Evolutionary conservation across 2,797 vertebrate genomes (phyloP).

Genomic region (Labroides dimidiatus): DNA sequence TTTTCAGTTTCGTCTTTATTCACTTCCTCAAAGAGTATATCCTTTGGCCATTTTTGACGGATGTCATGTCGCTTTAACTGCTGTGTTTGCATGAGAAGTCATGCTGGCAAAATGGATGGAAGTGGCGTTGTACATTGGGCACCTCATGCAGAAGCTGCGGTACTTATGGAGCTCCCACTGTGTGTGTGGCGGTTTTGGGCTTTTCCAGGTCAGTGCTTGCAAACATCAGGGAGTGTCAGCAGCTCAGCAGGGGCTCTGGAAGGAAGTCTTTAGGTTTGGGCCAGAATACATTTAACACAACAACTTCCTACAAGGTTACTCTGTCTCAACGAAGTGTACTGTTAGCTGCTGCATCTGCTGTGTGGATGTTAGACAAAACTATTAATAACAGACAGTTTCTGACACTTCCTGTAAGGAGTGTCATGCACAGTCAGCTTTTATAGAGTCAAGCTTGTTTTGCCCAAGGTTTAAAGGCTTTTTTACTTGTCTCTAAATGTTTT

Average conservation of each 20-base stretch:
- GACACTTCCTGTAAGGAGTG: neutral
- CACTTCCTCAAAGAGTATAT: slow-evolving; percentile 9
- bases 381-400: slow-evolving; percentile 1
- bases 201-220: slow-evolving; percentile 73
- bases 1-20: slow-evolving; percentile 31
- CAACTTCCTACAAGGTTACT: slow-evolving; percentile 41
- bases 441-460: no score
- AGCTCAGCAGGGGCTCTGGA: slow-evolving; percentile 57
- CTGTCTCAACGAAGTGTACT: slow-evolving; percentile 7
- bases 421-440: no score
- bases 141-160: slow-evolving; percentile 33
- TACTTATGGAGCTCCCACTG: slow-evolving; percentile 38
- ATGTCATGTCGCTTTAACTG: slow-evolving; percentile 12
- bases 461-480: no score
- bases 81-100: slow-evolving; percentile 21
- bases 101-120: slow-evolving; percentile 42
- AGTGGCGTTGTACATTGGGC: slow-evolving; percentile 22
- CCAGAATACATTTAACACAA: slow-evolving; percentile 51
- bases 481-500: no score
- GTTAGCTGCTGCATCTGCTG: slow-evolving; percentile 14
- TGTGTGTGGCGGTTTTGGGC: slow-evolving; percentile 35
- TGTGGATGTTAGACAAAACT: neutral
- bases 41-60: slow-evolving; percentile 20
- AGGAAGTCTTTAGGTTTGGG: slow-evolving; percentile 40
- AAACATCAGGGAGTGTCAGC: slow-evolving; percentile 52